Conservation (phyloP, 2,113 vertebrate genomes). For the Sakesphorus luctuosus region DNA sequence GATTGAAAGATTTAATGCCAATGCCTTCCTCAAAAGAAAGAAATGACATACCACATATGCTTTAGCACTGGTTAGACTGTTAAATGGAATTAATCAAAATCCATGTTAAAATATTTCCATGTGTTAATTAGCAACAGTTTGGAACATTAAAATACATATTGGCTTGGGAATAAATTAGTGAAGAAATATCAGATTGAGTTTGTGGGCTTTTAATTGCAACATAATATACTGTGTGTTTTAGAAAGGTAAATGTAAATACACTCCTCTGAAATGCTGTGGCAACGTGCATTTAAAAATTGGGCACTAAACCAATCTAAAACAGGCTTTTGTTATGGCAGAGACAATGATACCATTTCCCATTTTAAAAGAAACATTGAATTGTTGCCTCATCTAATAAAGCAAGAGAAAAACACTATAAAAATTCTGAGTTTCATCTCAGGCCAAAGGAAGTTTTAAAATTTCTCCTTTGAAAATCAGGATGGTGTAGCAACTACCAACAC, state of each 20-base stretch:
- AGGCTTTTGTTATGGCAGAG: slow-evolving; percentile 15
- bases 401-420: background rate
- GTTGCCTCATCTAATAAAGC: slow-evolving; percentile 23
- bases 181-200: slow-evolving; percentile 62
- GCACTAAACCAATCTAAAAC: slow-evolving; percentile 32
- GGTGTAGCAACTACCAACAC: slow-evolving; percentile 47
- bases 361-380: slow-evolving; percentile 38
- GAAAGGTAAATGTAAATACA: slow-evolving; percentile 58
- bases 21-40: slow-evolving; percentile 48
- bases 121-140: slow-evolving; percentile 65
- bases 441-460: slow-evolving; percentile 60
- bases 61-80: slow-evolving; percentile 55
- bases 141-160: slow-evolving; percentile 66
- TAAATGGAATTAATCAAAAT: slow-evolving; percentile 71
- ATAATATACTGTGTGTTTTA: slow-evolving; percentile 64
- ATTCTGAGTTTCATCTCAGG: slow-evolving; percentile 4
- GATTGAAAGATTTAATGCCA: slow-evolving; percentile 66
- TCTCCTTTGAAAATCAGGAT: slow-evolving; percentile 55
- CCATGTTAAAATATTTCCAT: slow-evolving; percentile 68
- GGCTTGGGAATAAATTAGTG: slow-evolving; percentile 64
- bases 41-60: slow-evolving; percentile 52
- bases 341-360: slow-evolving; percentile 6
- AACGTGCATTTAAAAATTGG: slow-evolving; percentile 8
- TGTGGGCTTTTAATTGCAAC: slow-evolving; percentile 64
- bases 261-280: slow-evolving; percentile 1